Evolutionary conservation across 1,140 invertebrate species (phyloP), one percentile per base, ranked within the genome.

Genomic region (Macrocentrus cingulum): DNA sequence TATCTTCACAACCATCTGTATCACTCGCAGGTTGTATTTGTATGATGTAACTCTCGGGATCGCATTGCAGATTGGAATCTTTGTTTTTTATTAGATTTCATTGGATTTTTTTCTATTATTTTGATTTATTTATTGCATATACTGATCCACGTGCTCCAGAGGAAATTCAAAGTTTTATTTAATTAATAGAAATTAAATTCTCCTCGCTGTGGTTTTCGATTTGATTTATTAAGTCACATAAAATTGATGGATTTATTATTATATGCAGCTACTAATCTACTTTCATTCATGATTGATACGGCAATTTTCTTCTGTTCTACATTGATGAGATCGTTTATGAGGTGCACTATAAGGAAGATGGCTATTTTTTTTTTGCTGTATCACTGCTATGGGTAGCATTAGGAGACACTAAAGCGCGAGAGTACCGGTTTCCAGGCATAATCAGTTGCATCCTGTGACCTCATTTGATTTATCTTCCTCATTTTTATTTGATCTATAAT

Each of bases 371-470:
- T 8, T 20, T 11, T n/a, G 18, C 13, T 19, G 41, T 57, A 32
- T 34, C 19, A 37, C 11, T 25, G 46, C 48, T n/a, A 45, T 46
- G 53, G 29, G 23, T 56, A 56, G 37, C 42, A 46, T 9, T 29
- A 29, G 23, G 51, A 49, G 23, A 15, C 46, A 49, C 46, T 15
- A n/a, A n/a, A n/a, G n/a, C n/a, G n/a, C n/a, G n/a, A n/a, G 32
- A 56, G 53, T 32, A 56, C 16, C 44, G 29, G 46, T 56, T 36
- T 46, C 23, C 65, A 49, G 29, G 39, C 66, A 67, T 29, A 29
- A 70, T 70, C 68, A 68, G 59, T 62, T 39, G 63, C 68, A 70
- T 70, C 68, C 68, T 70, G 66, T 63, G 62, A 59, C 62, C 66
- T 54, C 62, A 56, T 66, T 63, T 61, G 42, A 36, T 56, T 39